phyloP scores from a whole-genome alignment of 2,888 invertebrate genomes.

The Lithophane socia region DNA sequence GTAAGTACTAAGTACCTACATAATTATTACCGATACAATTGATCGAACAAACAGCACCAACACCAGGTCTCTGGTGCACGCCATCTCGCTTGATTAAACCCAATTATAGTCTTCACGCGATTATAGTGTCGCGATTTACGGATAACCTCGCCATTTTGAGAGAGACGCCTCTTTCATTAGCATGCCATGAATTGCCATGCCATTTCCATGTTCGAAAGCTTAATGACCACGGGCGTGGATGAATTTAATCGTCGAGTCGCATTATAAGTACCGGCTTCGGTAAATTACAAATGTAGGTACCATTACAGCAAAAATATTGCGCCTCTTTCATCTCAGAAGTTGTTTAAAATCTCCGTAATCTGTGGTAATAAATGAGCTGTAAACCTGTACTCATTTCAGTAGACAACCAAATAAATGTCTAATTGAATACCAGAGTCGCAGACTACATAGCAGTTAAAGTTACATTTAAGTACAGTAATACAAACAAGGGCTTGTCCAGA shows the following conservation, averaged over 20 bases:
- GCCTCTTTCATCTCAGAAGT: constrained; percentile 43
- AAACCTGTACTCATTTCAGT: constrained; percentile 24
- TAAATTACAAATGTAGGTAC: constrained; percentile 74
- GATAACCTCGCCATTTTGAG: constrained; percentile 83
- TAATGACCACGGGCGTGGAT: constrained; percentile 75
- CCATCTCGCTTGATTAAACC: constrained; percentile 85
- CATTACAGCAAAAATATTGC: constrained; percentile 68
- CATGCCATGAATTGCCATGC: constrained; percentile 79
- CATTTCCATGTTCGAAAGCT: constrained; percentile 80
- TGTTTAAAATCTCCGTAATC: constrained; percentile 15
- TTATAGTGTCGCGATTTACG: constrained; percentile 84
- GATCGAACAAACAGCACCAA: constrained; percentile 71
- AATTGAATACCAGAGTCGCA: constrained; percentile 24
- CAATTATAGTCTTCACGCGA: constrained; percentile 86
- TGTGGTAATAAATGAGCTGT: constrained; percentile 3
- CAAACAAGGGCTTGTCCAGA: constrained; percentile 69
- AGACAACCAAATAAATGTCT: constrained; percentile 23
- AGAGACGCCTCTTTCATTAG: constrained; percentile 83
- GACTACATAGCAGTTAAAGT: constrained; percentile 16
- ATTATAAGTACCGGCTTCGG: constrained; percentile 68
- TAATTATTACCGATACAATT: constrained; percentile 74
- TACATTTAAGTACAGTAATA: constrained; percentile 17
- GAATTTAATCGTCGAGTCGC: constrained; percentile 74
- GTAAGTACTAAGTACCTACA: constrained; percentile 69
- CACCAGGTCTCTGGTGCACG: constrained; percentile 71